Evolutionary conservation across 2,113 vertebrate species (phyloP).

Genomic region (Egretta garzetta): DNA sequence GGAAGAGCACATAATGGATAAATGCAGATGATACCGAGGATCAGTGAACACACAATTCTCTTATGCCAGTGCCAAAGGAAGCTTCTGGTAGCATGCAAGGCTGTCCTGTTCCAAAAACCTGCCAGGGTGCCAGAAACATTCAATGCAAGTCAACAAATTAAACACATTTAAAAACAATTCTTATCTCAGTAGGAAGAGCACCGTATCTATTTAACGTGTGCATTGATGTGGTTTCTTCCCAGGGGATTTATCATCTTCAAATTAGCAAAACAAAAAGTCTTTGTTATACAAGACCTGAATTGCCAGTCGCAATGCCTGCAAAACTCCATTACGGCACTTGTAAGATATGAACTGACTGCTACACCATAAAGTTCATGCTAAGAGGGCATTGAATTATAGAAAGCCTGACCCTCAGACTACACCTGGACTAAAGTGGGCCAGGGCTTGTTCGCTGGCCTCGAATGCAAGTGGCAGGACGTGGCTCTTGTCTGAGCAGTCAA

Average conservation of each 20-base stretch:
- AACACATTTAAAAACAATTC: background rate
- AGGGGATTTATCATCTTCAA: background rate
- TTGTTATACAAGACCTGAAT: background rate
- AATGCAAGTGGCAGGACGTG: accelerated
- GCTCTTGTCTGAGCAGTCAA: background rate
- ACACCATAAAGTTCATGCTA: accelerated
- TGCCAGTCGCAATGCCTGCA: too few species aligned
- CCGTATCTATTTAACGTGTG: background rate
- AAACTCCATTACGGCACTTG: background rate
- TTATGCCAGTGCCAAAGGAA: background rate
- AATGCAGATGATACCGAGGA: background rate
- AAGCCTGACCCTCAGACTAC: background rate
- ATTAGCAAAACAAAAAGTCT: background rate
- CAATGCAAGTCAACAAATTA: background rate
- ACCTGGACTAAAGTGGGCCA: background rate
- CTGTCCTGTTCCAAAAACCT: background rate
- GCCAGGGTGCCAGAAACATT: background rate
- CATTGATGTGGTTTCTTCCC: background rate
- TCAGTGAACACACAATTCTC: background rate
- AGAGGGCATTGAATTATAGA: too few species aligned
- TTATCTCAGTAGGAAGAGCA: background rate
- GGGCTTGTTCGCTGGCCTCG: background rate
- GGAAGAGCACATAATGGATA: background rate
- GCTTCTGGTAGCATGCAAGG: background rate
- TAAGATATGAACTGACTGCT: background rate